Percentiles rank a stretch among this genome's conserved stretches.
phyloP scores from a whole-genome alignment of 2,888 invertebrate species.

The Lycia hirtaria region DNA sequence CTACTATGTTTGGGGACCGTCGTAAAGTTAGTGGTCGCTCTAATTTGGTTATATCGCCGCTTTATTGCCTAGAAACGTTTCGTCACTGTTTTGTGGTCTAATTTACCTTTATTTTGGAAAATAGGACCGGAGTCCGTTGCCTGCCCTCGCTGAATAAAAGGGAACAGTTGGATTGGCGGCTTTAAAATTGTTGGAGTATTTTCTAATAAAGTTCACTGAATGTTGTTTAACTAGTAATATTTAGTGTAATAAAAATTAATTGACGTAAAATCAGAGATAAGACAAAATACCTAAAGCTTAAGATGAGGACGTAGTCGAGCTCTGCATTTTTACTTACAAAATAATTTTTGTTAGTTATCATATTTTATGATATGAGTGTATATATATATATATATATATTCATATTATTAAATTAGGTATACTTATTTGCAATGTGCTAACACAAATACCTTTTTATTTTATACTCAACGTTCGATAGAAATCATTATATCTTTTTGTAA shows the following conservation, averaged over 20 bases:
- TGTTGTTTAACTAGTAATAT: background rate
- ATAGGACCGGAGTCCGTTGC: background rate
- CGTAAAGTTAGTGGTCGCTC: constrained; percentile 45
- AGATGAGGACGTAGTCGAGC: too few relatives aligned
- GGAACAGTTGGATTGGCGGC: background rate
- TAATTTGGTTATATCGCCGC: constrained; percentile 43
- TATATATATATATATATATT: too few relatives aligned
- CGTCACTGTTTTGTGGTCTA: constrained; percentile 41
- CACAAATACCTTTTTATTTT: too few relatives aligned
- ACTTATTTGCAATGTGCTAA: too few relatives aligned
- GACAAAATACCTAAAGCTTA: background rate
- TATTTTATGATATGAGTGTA: too few relatives aligned
- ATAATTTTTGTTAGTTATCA: too few relatives aligned
- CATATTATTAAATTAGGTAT: too few relatives aligned
- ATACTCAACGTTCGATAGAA: too few relatives aligned
- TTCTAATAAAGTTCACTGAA: background rate
- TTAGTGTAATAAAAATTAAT: background rate
- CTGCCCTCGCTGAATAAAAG: background rate
- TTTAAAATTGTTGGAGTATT: background rate
- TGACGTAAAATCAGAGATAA: background rate
- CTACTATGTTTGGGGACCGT: constrained; percentile 35
- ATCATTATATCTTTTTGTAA: too few relatives aligned
- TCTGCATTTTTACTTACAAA: too few relatives aligned
- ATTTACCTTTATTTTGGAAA: constrained; percentile 41
- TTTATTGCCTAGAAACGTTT: constrained; percentile 44